These are phyloP conservation scores for Chiloscyllium punctatum DNA, from an alignment of 2,797 vertebrate species.

Conservation along the genomic window DNA sequence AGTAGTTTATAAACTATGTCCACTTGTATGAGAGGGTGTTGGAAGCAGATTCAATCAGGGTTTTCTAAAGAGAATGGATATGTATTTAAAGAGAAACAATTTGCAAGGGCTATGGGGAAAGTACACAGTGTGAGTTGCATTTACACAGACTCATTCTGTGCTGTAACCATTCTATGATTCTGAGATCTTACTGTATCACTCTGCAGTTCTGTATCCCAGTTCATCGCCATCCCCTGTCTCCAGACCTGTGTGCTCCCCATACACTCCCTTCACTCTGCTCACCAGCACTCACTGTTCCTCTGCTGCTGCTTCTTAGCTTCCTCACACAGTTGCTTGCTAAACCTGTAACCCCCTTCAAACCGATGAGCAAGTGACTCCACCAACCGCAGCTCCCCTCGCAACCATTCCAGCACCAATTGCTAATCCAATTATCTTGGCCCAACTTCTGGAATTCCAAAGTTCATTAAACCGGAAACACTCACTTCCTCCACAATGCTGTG, in stretches of 20 bases:
- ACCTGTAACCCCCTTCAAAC: neutral
- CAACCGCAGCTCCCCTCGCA: neutral
- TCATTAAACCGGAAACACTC: neutral
- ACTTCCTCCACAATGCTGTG: neutral
- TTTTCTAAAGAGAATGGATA: no score
- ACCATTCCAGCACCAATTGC: neutral
- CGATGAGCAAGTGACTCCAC: no score
- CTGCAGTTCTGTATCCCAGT: neutral
- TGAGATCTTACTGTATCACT: neutral
- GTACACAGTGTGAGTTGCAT: no score
- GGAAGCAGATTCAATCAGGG: no score
- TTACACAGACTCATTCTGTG: no score
- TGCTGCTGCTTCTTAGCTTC: no score
- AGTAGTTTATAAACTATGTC: no score
- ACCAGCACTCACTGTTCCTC: neutral
- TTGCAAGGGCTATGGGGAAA: no score
- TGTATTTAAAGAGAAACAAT: no score
- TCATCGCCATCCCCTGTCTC: neutral
- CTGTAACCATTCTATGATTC: no score
- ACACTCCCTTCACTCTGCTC: neutral
- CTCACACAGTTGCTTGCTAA: no score
- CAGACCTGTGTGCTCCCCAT: neutral
- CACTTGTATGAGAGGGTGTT: no score
- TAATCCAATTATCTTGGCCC: neutral
- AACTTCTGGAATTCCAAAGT: neutral